These are phyloP conservation scores for Bujurquina vittata DNA, from an alignment of 2,113 vertebrate species.

Conservation along the genomic window DNA sequence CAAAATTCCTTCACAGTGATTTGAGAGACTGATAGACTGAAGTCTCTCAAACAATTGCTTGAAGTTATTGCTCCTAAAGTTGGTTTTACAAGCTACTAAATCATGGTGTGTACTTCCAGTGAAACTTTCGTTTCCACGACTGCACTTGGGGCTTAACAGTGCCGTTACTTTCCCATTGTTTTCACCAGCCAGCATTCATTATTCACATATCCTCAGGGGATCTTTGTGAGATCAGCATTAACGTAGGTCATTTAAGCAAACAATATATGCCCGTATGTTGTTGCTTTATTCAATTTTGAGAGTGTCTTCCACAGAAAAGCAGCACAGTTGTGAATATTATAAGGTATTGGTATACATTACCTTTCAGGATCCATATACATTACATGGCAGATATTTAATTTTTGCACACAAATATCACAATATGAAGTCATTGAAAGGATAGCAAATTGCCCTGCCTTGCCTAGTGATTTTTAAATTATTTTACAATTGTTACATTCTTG, in stretches of 20 bases:
- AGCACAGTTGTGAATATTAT: not conserved
- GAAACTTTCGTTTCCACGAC: not conserved
- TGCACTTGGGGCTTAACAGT: not conserved
- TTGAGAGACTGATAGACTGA: not conserved
- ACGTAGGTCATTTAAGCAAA: not conserved
- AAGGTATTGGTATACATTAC: not conserved
- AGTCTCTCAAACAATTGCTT: not conserved
- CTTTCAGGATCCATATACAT: not conserved
- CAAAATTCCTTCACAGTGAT: not conserved
- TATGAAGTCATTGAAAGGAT: not conserved
- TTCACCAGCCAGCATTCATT: not conserved
- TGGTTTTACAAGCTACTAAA: not conserved
- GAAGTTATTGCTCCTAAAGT: not conserved
- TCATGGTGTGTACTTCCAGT: not conserved
- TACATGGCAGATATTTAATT: not conserved
- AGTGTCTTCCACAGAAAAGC: not conserved
- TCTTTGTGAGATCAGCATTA: slow-evolving; percentile 1
- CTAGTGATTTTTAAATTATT: not conserved
- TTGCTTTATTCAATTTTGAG: not conserved
- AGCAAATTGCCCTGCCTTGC: not conserved
- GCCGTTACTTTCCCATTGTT: not conserved
- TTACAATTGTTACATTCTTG: not conserved
- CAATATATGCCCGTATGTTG: not conserved
- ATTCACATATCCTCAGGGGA: not conserved
- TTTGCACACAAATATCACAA: not conserved